phyloP scores from a whole-genome alignment of 2,888 invertebrate genomes.

The Parnassius glacialis region DNA sequence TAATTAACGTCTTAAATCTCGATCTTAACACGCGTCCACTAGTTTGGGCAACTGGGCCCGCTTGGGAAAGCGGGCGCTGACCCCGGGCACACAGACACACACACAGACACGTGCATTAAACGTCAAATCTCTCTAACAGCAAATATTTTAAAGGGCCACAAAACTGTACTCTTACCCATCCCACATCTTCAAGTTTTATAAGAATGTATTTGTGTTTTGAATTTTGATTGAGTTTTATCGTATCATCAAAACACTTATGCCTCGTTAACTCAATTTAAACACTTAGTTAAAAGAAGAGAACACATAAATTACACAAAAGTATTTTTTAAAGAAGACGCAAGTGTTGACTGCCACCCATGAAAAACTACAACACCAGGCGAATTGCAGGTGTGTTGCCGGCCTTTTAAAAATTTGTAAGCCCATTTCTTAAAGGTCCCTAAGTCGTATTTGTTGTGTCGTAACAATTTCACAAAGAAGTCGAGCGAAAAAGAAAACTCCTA shows the following conservation, averaged over 20 bases:
- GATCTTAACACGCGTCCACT: slow-evolving; percentile 42
- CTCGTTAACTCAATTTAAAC: slow-evolving; percentile 13
- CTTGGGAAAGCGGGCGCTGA: slow-evolving; percentile 47
- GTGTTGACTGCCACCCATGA: too few relatives aligned
- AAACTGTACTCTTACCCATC: slow-evolving; percentile 2
- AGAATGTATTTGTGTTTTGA: neutral
- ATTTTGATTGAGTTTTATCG: slow-evolving; percentile 9
- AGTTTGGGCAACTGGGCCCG: slow-evolving; percentile 32
- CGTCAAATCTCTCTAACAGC: slow-evolving; percentile 17
- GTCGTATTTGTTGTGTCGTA: too few relatives aligned
- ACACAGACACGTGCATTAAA: slow-evolving; percentile 14
- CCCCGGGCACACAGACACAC: slow-evolving; percentile 36
- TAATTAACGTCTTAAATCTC: slow-evolving; percentile 68
- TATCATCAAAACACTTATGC: slow-evolving; percentile 15
- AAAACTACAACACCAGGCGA: too few relatives aligned
- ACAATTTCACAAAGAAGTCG: too few relatives aligned
- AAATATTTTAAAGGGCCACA: slow-evolving; percentile 22
- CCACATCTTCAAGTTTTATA: slow-evolving; percentile 4
- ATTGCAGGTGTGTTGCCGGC: too few relatives aligned
- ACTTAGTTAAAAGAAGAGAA: slow-evolving; percentile 1
- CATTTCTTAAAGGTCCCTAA: too few relatives aligned
- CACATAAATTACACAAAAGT: too few relatives aligned
- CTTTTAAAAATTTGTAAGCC: too few relatives aligned
- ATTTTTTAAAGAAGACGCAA: too few relatives aligned
- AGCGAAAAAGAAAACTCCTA: too few relatives aligned